These are phyloP conservation scores for Steatornis caripensis DNA, from an alignment of 2,113 vertebrate species.

Conservation along the genomic window DNA sequence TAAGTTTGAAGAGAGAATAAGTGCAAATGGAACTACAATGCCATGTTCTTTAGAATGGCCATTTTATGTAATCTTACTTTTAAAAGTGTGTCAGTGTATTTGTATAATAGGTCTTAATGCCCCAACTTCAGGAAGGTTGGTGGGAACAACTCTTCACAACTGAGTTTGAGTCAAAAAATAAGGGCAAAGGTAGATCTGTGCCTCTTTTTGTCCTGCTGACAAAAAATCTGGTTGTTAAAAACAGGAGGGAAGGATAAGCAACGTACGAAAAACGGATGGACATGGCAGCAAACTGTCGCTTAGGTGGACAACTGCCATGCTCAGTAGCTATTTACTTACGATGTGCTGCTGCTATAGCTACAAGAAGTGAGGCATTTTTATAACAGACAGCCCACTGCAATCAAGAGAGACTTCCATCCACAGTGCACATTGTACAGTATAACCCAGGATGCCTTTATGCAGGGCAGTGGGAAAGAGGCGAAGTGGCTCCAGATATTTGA, in stretches of 20 bases:
- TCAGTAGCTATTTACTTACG: background rate
- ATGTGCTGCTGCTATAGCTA: background rate
- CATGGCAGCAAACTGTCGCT: background rate
- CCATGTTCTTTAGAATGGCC: background rate
- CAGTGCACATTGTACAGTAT: fast-evolving
- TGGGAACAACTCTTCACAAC: background rate
- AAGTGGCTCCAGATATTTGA: background rate
- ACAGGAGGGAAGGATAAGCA: background rate
- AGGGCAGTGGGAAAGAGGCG: background rate
- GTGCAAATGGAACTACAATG: background rate
- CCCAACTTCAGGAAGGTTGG: too few relatives aligned
- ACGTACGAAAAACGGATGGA: background rate
- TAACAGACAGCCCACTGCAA: background rate
- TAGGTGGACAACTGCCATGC: background rate
- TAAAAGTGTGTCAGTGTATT: background rate
- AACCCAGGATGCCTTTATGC: background rate
- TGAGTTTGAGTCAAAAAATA: background rate
- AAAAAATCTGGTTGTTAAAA: background rate
- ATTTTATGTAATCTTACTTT: background rate
- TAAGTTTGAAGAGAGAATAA: background rate
- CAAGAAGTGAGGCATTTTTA: background rate
- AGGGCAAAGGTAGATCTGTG: background rate
- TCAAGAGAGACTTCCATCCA: background rate
- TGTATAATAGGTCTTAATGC: background rate
- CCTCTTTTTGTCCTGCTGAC: background rate